Conservation (phyloP, 2,797 vertebrate genomes). For the Buceros bicornis region DNA sequence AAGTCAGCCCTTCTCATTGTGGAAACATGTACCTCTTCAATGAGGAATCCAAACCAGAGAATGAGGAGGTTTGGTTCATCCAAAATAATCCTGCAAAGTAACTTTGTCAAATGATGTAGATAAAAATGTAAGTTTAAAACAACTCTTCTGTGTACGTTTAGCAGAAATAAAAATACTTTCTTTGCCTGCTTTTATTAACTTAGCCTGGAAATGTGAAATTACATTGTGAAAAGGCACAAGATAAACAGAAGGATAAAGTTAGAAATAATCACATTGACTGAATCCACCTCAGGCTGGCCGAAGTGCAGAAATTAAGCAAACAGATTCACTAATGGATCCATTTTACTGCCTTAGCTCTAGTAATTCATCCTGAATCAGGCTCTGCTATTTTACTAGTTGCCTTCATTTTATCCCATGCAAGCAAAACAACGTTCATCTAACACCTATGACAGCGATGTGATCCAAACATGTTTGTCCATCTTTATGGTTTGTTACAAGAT, state of each 20-base stretch:
- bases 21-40: not conserved
- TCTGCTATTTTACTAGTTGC: not conserved
- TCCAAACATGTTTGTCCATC: not conserved
- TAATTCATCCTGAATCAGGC: not conserved
- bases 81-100: not conserved
- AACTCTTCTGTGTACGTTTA: not conserved
- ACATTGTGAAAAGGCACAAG: not conserved
- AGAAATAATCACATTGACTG: not conserved
- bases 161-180: not conserved
- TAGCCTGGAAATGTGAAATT: not conserved
- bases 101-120: not conserved
- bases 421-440: not conserved
- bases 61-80: not conserved
- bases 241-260: not conserved
- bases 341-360: not conserved
- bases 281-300: not conserved
- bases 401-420: not conserved
- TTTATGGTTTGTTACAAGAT: not conserved
- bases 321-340: not conserved
- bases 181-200: not conserved
- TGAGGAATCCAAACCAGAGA: not conserved
- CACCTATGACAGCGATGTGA: not conserved
- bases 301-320: not conserved
- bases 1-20: not conserved
- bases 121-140: not conserved